Percentiles rank a stretch among this genome's conserved stretches.
Conservation (phyloP, 2,113 vertebrate genomes). For the Sceloporus tristichus region DNA sequence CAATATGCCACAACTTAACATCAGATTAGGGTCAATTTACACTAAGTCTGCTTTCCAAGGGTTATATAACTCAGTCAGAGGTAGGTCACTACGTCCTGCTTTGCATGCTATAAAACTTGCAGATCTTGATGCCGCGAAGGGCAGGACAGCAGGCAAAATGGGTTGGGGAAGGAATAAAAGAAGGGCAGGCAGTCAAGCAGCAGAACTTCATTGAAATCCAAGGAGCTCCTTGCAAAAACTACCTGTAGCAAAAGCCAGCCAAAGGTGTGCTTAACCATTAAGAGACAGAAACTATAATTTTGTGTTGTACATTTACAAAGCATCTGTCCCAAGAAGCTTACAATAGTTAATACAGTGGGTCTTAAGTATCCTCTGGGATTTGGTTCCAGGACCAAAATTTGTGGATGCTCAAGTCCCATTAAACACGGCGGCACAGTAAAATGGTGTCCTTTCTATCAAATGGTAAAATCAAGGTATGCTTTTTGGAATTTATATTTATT, state of each 20-base stretch:
- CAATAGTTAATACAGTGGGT: too few species aligned
- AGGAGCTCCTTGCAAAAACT: background rate
- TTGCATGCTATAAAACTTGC: slow-evolving; percentile 44
- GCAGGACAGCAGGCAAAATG: background rate
- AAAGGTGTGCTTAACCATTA: background rate
- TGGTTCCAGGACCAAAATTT: too few species aligned
- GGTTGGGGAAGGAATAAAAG: background rate
- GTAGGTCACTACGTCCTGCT: slow-evolving; percentile 67
- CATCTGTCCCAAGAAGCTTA: too few species aligned
- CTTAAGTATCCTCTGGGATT: too few species aligned
- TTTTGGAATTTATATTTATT: too few species aligned
- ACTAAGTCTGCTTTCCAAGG: slow-evolving; percentile 71
- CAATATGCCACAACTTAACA: slow-evolving; percentile 65
- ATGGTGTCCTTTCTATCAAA: too few species aligned
- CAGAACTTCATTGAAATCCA: slow-evolving; percentile 34
- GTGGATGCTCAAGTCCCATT: too few species aligned
- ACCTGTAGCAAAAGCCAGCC: background rate
- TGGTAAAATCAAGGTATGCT: too few species aligned
- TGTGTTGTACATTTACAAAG: background rate
- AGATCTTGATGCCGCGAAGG: background rate
- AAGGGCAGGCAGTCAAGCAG: slow-evolving; percentile 36
- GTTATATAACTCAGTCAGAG: slow-evolving; percentile 62
- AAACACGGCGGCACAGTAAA: too few species aligned
- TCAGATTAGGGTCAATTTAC: slow-evolving; percentile 74
- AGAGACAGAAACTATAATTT: background rate